Conservation (phyloP, 2,113 vertebrate genomes). For the Mirounga angustirostris region DNA sequence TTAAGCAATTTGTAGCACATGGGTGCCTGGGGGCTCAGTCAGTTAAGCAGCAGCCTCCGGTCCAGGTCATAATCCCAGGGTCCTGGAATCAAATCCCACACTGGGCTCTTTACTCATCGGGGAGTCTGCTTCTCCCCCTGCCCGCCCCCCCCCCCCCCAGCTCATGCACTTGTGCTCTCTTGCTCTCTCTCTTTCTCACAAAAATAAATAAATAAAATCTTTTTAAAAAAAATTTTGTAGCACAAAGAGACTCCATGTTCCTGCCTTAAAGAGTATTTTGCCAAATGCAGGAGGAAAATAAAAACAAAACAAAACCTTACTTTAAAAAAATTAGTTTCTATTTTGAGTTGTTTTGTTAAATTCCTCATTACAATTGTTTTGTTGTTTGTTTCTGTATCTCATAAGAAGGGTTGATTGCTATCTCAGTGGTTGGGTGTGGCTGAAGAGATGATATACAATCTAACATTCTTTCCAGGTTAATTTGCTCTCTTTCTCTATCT, state of each 20-base stretch:
- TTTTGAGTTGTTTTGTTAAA: conserved; percentile 65
- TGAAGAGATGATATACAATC: not conserved
- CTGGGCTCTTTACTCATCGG: too few species aligned
- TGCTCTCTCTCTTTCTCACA: not conserved
- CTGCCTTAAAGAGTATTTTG: conserved; percentile 12
- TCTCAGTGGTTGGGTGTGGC: not conserved
- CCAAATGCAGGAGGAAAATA: not conserved
- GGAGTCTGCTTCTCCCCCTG: not conserved
- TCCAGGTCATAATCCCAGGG: too few species aligned
- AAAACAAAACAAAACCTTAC: not conserved
- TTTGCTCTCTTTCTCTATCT: conserved; percentile 27
- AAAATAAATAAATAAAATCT: not conserved
- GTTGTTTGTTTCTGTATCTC: conserved; percentile 47
- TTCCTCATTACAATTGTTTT: conserved; percentile 22
- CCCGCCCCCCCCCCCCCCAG: not conserved
- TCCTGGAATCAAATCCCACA: too few species aligned
- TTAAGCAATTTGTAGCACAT: not conserved
- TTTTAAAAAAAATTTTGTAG: not conserved
- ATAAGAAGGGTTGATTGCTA: not conserved
- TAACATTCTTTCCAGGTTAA: conserved; percentile 8
- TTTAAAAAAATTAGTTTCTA: conserved; percentile 64
- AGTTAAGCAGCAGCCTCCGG: too few species aligned
- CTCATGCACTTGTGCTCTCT: not conserved
- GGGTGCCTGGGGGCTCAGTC: too few species aligned
- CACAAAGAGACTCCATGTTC: not conserved